Evolutionary conservation across 2,888 invertebrate genomes (phyloP), one percentile per base, ranked within the genome.

Genomic region (Pandemis cinnamomeana): DNA sequence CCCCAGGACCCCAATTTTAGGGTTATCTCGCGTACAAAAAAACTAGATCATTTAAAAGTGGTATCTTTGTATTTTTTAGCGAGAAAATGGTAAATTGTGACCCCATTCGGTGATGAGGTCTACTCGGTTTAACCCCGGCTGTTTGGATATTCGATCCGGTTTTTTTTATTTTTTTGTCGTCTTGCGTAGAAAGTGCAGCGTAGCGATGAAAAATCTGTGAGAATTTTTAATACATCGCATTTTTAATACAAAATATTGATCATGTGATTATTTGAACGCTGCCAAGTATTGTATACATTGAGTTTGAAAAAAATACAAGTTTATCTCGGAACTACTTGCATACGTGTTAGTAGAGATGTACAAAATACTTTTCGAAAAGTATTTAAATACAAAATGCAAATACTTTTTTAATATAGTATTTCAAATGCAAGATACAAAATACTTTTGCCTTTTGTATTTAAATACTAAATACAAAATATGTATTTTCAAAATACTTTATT

Each of bases 1-100:
- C 92, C 92, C 92, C 89, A 91, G 87, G 89, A 91, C 92, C 92
- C 92, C 89, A 91, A 88, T 89, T 91, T 90, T 90, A 82, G 90
- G 90, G 90, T 91, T 91, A 91, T 92, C 90, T 88, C 88, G 84
- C 83, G 84, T 85, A 85, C 85, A 76, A 80, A 81, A 86, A 88
- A 87, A 88, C 85, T 87, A 87, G 90, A 92, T 92, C 90, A 89
- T 89, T 92, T 90, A 88, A 88, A 88, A 91, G 85, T 90, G 88
- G 83, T 85, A 83, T 90, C 86, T 86, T 88, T 87, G 80, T 83
- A 81, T 83, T 86, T 82, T 86, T 80, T 72, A 80, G 68, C 81
- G 75, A 84, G 87, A 89, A 88, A 82, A 78, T 78, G 78, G 79
- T 82, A 87, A 88, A 86, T 84, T 81, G 83, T 93, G 92, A 93